Base-by-base conservation (phyloP, 2,888 invertebrate species). In the Caenorhabditis wallacei region DNA sequence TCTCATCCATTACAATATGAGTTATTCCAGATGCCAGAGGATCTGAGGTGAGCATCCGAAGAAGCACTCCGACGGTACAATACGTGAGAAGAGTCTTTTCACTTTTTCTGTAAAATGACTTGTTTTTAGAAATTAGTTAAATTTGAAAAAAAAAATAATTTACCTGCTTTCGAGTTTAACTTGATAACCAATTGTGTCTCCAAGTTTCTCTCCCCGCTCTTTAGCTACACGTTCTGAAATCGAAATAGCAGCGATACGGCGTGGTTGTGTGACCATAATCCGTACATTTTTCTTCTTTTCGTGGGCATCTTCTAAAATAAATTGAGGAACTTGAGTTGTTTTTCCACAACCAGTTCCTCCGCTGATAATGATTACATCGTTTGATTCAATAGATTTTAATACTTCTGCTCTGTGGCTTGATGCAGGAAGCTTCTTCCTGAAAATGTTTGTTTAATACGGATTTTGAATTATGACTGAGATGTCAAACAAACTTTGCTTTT, bases 231-330 rank as follows among this genome's bases (percentile, higher is more conserved):
- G 94, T 90, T 96, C 96, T 0, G 97, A 95, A 0, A 97, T 95
- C 0, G 96, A 95, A 0, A 97, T 95, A 0, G 97, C 97, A 0
- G 97, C 96, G 70, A 98, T 94, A n/a, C 92, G 85, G 57, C 97
- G 94, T 0, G 98, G 98, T 93, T 98, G 97, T 0, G 97, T 96
- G 92, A 97, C 97, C 91, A 98, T 94, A 85, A 99, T 95, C 69
- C 96, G 94, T 84, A 96, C 95, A 0, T 94, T 94, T 88, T 94
- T 94, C 75, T 94, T 87, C 92, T 94, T 88, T 92, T 93, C 89
- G 93, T 94, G 87, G 94, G 94, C 92, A 81, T 96, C 94, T 89
- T 97, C 96, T 84, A 98, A 93, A 86, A 98, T 95, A 90, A 95
- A 96, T 91, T 98, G 98, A 0, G 98, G 97, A 51, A 98, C 94